A percentile compares a stretch with the other conserved stretches of the same genome.
phyloP scores from a whole-genome alignment of 1,140 invertebrate genomes.

The Zaprionus capensis region DNA sequence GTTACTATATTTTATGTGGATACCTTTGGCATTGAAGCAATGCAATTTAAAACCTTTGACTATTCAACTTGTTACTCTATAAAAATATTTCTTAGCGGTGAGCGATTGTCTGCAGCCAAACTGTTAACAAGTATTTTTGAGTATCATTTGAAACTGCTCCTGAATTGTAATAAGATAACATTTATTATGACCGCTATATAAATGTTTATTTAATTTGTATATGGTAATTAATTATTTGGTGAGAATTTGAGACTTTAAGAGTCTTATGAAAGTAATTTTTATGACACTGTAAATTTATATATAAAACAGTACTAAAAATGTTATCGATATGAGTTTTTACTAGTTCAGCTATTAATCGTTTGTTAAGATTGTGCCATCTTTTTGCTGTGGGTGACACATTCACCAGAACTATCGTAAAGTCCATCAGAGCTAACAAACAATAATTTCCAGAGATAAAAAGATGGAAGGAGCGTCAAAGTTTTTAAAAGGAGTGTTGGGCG shows the following conservation, averaged over 20 bases:
- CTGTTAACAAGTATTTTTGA: background rate
- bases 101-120: background rate
- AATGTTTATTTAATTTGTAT: background rate
- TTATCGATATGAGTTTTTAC: background rate
- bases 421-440: constrained; percentile 20
- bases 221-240: no score
- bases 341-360: background rate
- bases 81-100: constrained; percentile 23
- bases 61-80: constrained; percentile 38
- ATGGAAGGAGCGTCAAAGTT: constrained; percentile 88
- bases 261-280: no score
- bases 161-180: background rate
- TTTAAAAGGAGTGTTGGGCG: constrained; percentile 90
- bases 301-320: background rate
- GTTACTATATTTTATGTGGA: constrained; percentile 17
- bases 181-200: background rate
- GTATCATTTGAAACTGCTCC: background rate
- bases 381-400: background rate
- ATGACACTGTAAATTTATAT: background rate
- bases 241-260: no score
- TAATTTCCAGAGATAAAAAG: constrained; percentile 84
- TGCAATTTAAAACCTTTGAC: constrained; percentile 19
- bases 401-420: constrained; percentile 1
- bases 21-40: constrained; percentile 31
- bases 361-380: background rate